A percentile compares a stretch with the other conserved stretches of the same genome.
phyloP scores from a whole-genome alignment of 2,797 vertebrate species.

The Basileuterus tristriatus region DNA sequence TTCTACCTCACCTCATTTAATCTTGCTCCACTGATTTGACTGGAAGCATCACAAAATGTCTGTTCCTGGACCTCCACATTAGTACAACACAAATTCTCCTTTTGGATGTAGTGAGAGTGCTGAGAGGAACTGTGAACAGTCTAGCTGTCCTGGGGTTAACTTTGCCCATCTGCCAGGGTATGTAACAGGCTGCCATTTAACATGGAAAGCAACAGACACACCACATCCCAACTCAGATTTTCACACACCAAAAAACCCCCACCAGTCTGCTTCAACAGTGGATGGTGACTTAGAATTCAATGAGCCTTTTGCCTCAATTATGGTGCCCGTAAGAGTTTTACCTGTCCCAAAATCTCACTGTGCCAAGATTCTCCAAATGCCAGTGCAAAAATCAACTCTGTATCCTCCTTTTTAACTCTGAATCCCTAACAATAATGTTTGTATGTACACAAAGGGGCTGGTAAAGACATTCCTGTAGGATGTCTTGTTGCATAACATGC shows the following conservation, averaged over 20 bases:
- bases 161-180: not conserved
- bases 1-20: not conserved
- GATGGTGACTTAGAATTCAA: not conserved
- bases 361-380: not conserved
- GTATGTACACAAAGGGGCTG: not conserved
- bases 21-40: not conserved
- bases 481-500: not conserved
- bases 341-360: not conserved
- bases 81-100: not conserved
- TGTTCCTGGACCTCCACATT: not conserved
- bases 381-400: not conserved
- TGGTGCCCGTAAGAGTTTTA: accelerated
- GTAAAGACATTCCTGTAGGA: not conserved
- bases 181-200: not conserved
- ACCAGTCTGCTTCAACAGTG: not conserved
- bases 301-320: not conserved
- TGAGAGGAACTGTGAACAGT: accelerated
- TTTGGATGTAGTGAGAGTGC: not conserved
- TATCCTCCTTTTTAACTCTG: not conserved
- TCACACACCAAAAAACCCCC: not conserved
- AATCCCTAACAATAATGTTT: not conserved
- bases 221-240: not conserved
- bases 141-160: not conserved
- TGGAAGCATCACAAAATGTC: not conserved
- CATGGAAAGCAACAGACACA: not conserved